These are phyloP conservation scores for Accipiter virgatus DNA, from an alignment of 2,113 vertebrate species.

Conservation along the genomic window DNA sequence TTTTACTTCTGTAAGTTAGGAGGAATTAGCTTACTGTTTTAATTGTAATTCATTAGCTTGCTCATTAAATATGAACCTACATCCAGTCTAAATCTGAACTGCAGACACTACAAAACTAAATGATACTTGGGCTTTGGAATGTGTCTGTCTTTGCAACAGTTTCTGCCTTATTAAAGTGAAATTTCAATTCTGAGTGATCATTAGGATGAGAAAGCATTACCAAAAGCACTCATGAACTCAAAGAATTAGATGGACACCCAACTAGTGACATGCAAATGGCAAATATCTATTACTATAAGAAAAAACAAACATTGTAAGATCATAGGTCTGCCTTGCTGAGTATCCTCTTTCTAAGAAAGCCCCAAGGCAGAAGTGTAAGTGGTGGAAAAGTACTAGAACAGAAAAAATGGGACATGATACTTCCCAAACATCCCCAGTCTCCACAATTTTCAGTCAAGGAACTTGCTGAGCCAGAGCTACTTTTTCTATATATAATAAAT, in stretches of 20 bases:
- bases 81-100: neutral
- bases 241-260: fast-evolving
- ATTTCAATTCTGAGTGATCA: neutral
- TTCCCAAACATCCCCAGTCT: neutral
- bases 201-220: neutral
- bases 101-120: neutral
- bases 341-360: neutral
- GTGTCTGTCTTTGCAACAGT: neutral
- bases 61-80: neutral
- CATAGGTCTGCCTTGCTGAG: neutral
- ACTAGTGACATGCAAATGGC: neutral
- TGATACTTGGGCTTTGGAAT: neutral
- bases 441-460: neutral
- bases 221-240: neutral
- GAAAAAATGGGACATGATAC: fast-evolving
- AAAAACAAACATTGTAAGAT: neutral
- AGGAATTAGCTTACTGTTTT: neutral
- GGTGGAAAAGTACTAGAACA: neutral
- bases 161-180: neutral
- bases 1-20: neutral
- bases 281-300: neutral
- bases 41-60: neutral
- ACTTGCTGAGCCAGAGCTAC: neutral
- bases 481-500: neutral
- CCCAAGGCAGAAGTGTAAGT: neutral